These are phyloP conservation scores for Microplitis manilae DNA, from an alignment of 2,888 invertebrate species.

Conservation along the genomic window DNA sequence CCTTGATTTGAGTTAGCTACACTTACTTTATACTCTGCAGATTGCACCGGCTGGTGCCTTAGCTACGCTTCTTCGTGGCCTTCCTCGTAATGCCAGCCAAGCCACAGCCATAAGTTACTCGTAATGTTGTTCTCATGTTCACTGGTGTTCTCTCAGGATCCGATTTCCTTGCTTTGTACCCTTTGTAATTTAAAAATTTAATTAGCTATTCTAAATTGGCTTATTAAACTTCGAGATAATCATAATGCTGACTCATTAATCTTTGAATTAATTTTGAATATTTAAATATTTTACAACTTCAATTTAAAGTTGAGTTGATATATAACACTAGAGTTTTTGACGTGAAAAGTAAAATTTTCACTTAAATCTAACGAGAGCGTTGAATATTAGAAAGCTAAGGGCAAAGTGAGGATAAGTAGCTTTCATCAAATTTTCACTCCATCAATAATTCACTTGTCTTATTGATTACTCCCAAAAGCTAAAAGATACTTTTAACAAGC, in stretches of 20 bases:
- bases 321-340: too few species aligned
- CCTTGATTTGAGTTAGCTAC: conserved; percentile 22
- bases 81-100: conserved; percentile 50
- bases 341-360: too few species aligned
- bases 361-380: too few species aligned
- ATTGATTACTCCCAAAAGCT: background rate
- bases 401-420: background rate
- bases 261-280: background rate
- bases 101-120: conserved; percentile 69
- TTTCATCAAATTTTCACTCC: background rate
- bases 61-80: conserved; percentile 31
- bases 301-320: too few species aligned
- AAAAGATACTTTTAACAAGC: background rate
- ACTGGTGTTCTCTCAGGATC: conserved; percentile 37
- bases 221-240: background rate
- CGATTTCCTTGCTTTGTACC: conserved; percentile 40
- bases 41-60: conserved; percentile 29
- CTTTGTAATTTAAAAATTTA: background rate
- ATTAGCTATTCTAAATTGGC: background rate
- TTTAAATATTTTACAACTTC: too few species aligned
- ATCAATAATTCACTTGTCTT: background rate
- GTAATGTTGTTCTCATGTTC: conserved; percentile 71
- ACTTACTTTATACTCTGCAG: conserved; percentile 14
- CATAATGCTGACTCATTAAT: background rate
- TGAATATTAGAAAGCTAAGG: background rate